Evolutionary conservation across 2,797 vertebrate species (phyloP).

Genomic region (Pelobates cultripes): DNA sequence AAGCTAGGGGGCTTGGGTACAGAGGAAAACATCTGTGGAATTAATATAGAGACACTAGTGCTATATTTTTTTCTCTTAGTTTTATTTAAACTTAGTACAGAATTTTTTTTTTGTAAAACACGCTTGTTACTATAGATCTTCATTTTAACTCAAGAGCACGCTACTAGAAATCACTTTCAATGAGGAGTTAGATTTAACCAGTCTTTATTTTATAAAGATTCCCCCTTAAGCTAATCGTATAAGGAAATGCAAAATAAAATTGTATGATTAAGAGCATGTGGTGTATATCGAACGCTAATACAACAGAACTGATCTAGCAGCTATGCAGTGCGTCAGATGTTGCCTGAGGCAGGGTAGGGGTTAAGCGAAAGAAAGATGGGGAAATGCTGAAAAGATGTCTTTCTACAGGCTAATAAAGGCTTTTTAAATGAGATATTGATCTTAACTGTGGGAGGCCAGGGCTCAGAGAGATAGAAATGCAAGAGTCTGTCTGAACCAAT

Average conservation of each 20-base stretch:
- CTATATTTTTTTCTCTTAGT: too few species aligned
- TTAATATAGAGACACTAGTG: too few species aligned
- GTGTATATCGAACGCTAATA: slow-evolving; percentile 16
- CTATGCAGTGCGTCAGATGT: slow-evolving; percentile 12
- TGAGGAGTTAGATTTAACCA: too few species aligned
- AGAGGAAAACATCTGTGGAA: too few species aligned
- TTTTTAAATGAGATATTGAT: slow-evolving; percentile 57
- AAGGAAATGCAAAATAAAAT: neutral
- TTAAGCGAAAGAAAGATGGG: slow-evolving; percentile 45
- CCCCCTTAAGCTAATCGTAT: neutral
- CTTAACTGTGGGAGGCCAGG: slow-evolving; percentile 49
- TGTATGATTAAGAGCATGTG: slow-evolving; percentile 19
- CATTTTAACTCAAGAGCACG: too few species aligned
- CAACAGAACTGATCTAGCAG: neutral
- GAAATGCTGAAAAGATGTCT: slow-evolving; percentile 50
- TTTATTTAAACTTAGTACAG: too few species aligned
- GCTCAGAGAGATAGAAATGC: slow-evolving; percentile 50
- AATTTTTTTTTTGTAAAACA: too few species aligned
- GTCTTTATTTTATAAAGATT: neutral
- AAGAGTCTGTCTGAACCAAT: slow-evolving; percentile 41
- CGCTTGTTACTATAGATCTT: too few species aligned
- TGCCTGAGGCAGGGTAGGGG: slow-evolving; percentile 43
- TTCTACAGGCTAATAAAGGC: slow-evolving; percentile 52
- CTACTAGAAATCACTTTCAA: too few species aligned
- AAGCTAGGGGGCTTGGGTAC: too few species aligned